A percentile compares a stretch with the other conserved stretches of the same genome.
Evolutionary conservation across 2,888 invertebrate genomes (phyloP).

Genomic region (Caenorhabditis becei): DNA sequence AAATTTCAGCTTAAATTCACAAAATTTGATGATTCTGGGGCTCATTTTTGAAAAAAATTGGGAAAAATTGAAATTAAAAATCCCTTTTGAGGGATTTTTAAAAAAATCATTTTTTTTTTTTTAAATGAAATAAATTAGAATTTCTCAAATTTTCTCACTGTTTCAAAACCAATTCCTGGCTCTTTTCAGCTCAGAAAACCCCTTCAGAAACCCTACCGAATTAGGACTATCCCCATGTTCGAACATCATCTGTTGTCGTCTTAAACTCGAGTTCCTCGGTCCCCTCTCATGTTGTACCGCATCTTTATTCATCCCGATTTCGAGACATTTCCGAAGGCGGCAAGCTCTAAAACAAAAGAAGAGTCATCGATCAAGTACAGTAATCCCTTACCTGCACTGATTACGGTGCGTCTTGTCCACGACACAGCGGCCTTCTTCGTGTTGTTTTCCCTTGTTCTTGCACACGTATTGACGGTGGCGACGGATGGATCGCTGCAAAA

Average conservation of each 20-base stretch:
- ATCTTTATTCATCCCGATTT: slow-evolving; percentile 92
- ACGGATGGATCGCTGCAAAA: slow-evolving; percentile 90
- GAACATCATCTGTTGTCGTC: slow-evolving; percentile 85
- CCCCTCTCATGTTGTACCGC: slow-evolving; percentile 96
- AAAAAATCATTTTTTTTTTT: too few relatives aligned
- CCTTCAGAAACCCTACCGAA: slow-evolving; percentile 40
- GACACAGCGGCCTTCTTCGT: slow-evolving; percentile 88
- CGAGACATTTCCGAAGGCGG: slow-evolving; percentile 91
- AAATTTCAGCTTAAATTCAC: too few relatives aligned
- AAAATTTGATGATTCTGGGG: too few relatives aligned
- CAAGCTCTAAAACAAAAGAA: slow-evolving; percentile 86
- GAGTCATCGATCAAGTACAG: slow-evolving; percentile 25
- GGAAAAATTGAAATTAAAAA: too few relatives aligned
- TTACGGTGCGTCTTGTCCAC: slow-evolving; percentile 97
- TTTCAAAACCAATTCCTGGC: not conserved
- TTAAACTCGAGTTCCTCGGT: slow-evolving; percentile 91
- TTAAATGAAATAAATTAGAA: too few relatives aligned
- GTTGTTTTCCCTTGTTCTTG: slow-evolving; percentile 89
- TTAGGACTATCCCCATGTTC: slow-evolving; percentile 53
- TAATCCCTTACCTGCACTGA: slow-evolving; percentile 86
- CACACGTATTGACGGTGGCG: slow-evolving; percentile 96
- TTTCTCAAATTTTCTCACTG: too few relatives aligned
- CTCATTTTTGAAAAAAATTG: too few relatives aligned
- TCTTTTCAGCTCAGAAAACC: too few relatives aligned
- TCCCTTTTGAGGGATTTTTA: too few relatives aligned